phyloP scores from a whole-genome alignment of 2,797 vertebrate species.

The Paguma larvata region DNA sequence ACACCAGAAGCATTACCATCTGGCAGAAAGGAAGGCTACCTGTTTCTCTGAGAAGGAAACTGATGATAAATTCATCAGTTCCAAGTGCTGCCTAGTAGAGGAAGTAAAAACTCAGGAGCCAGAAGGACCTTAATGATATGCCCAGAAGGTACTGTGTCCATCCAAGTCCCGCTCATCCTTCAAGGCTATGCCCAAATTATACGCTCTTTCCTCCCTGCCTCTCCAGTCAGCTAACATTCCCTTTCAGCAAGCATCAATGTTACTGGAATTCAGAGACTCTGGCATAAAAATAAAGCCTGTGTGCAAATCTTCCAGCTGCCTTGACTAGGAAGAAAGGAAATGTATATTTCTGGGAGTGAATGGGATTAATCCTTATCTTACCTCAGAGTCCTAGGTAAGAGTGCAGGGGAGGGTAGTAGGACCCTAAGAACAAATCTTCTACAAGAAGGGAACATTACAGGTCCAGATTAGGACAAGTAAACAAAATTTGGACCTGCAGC shows the following conservation, averaged over 20 bases:
- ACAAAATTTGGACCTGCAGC: background rate
- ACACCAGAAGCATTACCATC: background rate
- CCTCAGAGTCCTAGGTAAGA: background rate
- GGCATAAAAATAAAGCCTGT: background rate
- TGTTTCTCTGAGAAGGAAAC: background rate
- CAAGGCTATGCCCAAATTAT: background rate
- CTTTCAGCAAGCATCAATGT: background rate
- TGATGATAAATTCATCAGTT: background rate
- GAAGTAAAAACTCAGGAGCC: background rate
- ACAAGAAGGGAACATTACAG: background rate
- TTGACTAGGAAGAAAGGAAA: background rate
- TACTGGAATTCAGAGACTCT: background rate
- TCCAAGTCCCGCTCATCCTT: background rate
- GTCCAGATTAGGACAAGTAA: background rate
- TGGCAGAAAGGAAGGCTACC: background rate
- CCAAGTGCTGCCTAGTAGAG: background rate
- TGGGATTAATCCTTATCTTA: conserved; percentile 27
- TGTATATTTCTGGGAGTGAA: background rate
- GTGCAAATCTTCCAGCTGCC: background rate
- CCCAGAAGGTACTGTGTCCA: background rate
- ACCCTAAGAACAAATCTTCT: background rate
- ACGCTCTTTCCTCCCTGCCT: background rate
- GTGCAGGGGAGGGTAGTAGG: background rate
- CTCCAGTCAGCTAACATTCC: background rate
- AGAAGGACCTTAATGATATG: background rate